Evolutionary conservation across 2,888 invertebrate genomes (phyloP).

Genomic region (Euclidia mi): DNA sequence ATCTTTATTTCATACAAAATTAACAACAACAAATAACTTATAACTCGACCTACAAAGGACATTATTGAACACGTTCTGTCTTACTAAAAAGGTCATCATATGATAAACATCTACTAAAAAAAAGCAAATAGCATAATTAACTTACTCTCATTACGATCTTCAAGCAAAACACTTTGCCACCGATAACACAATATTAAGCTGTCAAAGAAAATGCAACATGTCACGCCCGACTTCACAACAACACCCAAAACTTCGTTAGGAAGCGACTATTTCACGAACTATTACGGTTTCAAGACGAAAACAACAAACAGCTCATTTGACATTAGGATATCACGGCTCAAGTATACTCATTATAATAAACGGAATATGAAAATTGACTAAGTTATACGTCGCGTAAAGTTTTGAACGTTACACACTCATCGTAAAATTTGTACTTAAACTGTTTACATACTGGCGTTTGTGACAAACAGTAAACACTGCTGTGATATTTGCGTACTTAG

Average conservation of each 20-base stretch:
- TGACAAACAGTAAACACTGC: no score
- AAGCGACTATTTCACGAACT: not conserved
- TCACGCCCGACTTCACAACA: constrained; percentile 1
- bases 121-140: no score
- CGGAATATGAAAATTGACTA: constrained; percentile 20
- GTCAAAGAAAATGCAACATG: not conserved
- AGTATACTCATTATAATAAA: constrained; percentile 15
- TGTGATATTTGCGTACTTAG: no score
- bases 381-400: constrained; percentile 24
- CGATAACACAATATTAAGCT: not conserved
- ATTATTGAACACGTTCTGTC: no score
- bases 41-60: no score
- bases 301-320: constrained; percentile 11
- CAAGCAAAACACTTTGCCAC: no score
- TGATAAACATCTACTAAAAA: no score
- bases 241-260: constrained; percentile 5
- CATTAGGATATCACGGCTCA: constrained; percentile 11
- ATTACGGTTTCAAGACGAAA: constrained; percentile 8
- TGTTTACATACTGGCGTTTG: no score
- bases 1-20: no score
- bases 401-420: constrained; percentile 35
- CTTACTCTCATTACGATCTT: no score
- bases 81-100: no score
- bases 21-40: no score
- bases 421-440: constrained; percentile 39